phyloP scores from a whole-genome alignment of 2,113 vertebrate genomes.

The Pseudois nayaur region DNA sequence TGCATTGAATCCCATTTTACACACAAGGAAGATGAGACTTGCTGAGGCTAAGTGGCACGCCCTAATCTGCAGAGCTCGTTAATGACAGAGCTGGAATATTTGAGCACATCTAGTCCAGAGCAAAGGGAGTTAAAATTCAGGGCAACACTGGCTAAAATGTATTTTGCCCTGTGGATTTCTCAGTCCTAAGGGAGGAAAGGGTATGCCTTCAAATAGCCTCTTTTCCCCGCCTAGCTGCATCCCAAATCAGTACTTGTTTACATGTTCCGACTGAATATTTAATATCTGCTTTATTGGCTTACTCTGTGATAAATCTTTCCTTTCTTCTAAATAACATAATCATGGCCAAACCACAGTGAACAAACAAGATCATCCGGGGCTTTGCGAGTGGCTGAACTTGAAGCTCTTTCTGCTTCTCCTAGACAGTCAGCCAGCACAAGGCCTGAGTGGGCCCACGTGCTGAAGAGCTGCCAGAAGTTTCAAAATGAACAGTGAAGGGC shows the following conservation, averaged over 20 bases:
- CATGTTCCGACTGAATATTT: slow-evolving; percentile 21
- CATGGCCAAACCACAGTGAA: slow-evolving; percentile 32
- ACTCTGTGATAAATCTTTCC: slow-evolving; percentile 29
- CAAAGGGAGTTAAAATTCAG: not conserved
- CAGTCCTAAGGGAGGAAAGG: not conserved
- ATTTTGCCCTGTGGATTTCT: not conserved
- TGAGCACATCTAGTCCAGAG: not conserved
- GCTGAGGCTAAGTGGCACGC: not conserved
- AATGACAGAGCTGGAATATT: not conserved
- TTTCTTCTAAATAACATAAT: slow-evolving; percentile 26
- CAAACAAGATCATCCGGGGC: slow-evolving; percentile 32
- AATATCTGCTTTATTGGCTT: slow-evolving; percentile 15
- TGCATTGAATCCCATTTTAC: not conserved
- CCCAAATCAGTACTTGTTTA: not conserved
- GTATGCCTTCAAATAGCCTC: not conserved
- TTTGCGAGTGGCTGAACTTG: not conserved
- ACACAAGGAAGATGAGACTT: not conserved
- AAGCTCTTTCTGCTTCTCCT: not conserved
- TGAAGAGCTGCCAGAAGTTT: slow-evolving; percentile 20
- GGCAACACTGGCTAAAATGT: not conserved
- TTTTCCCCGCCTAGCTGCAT: not conserved
- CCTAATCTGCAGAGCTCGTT: not conserved
- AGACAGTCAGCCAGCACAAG: not conserved
- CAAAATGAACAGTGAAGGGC: not conserved
- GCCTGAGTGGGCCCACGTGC: not conserved